phyloP scores from a whole-genome alignment of 92 coral and sea anemone species.

The Anthopleura xanthogrammica region DNA sequence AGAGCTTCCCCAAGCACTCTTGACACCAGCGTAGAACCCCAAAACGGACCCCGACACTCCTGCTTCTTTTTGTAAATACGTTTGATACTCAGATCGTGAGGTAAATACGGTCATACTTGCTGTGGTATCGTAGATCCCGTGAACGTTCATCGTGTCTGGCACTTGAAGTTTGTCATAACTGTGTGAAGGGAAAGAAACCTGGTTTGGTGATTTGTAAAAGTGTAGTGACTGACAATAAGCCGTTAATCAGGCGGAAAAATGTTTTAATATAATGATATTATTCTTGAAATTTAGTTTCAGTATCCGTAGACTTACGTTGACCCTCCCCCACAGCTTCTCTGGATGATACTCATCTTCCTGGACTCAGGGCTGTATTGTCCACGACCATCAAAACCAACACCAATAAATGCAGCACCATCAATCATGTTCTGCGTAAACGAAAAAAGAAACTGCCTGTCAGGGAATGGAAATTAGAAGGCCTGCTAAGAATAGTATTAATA shows the following conservation, averaged over 20 bases:
- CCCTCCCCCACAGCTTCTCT: slow-evolving; percentile 20
- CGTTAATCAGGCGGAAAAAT: too few species aligned
- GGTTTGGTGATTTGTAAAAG: too few species aligned
- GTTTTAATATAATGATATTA: too few species aligned
- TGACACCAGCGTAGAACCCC: slow-evolving; percentile 58
- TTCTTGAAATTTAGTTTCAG: background rate
- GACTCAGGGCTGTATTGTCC: slow-evolving; percentile 15
- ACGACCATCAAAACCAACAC: too few species aligned
- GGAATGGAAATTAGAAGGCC: too few species aligned
- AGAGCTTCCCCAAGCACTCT: slow-evolving; percentile 46
- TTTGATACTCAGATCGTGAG: slow-evolving; percentile 12
- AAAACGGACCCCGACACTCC: slow-evolving; percentile 57
- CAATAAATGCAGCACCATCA: slow-evolving; percentile 18
- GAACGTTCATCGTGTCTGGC: slow-evolving; percentile 63
- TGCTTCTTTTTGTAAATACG: slow-evolving; percentile 42
- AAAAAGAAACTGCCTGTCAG: too few species aligned
- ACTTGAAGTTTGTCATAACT: slow-evolving; percentile 12
- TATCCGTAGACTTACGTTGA: slow-evolving; percentile 7
- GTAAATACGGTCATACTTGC: slow-evolving; percentile 38
- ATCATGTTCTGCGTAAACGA: slow-evolving; percentile 20
- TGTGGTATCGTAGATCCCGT: slow-evolving; percentile 49
- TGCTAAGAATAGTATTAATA: background rate
- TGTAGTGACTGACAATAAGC: too few species aligned
- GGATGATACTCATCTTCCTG: slow-evolving; percentile 26
- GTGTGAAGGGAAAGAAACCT: background rate